Evolutionary conservation across 2,888 invertebrate genomes (phyloP), one percentile per base, ranked within the genome.

Genomic region (Abrostola tripartita): DNA sequence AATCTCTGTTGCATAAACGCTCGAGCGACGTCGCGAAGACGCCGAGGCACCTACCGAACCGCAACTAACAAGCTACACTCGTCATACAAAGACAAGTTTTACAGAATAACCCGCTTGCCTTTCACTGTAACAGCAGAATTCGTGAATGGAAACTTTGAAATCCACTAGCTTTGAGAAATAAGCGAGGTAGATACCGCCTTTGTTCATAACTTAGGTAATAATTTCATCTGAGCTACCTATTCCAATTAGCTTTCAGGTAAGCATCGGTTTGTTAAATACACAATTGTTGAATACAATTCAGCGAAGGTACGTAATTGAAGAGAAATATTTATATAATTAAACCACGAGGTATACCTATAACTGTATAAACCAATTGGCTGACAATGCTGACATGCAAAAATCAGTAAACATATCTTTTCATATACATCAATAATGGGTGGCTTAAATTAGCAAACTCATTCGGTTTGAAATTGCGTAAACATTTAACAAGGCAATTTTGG

Each of bases 11-110:
- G 79, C 78, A 71, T 78, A 62, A 79, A 77, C 65, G 68, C 72
- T 72, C 47, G 61, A 76, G 74, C 60, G 56, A 62, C 68, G 55
- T 59, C 67, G 50, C 51, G 70, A 73, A 77, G 79, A 76, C 71
- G 77, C 51, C 41, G 58, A 58, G 57, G 52, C 65, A 65, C 53
- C 62, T 55, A 68, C 68, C 71, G 63, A 77, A 74, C 74, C 82
- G 71, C 73, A 61, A 52, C 58, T 78, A 81, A 80, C 79, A 77
- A 81, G 74, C 68, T 70, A 68, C 74, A 74, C 76, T 79, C 55
- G 56, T 69, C 62, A 65, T 63, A 65, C 75, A 77, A 76, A 77
- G 67, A 50, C 61, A 67, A 65, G 64, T 76, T 77, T 77, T 74
- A 71, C 63, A 72, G 70, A 76, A 80, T 73, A 78, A 65, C 65